Base-by-base conservation (phyloP, 2,113 vertebrate species). In the Tenebrosternarchus preto region DNA sequence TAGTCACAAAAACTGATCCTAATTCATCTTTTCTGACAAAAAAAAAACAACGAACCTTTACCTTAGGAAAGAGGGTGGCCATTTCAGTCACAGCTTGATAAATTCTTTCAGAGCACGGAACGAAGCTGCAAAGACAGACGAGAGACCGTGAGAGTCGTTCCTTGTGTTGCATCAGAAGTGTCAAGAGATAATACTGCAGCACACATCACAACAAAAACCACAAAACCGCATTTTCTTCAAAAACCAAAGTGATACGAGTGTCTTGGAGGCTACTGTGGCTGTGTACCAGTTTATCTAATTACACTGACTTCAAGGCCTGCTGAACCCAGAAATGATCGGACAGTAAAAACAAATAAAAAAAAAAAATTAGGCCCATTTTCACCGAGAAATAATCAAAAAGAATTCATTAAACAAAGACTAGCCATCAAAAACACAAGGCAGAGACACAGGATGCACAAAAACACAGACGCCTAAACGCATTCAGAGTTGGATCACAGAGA, bases 51-150 rank as follows among this genome's bases (percentile, higher is more conserved):
- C 19, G 6, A 7, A 56, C 2, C 19, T 60, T 83, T 92, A 99
- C 98, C 94, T 98, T 99, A 36, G 98, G 96, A 88, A 99, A 99
- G 76, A 99, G 88, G 22, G 95, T 93, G 55, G 98, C 98, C 98
- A 99, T 99, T 90, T 99, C 98, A 0, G 92, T 96, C 81, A 99
- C 98, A 82, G 98, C 98, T 85, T 94, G 73, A 9, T 96, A 96
- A 91, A 99, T 99, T 90, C 96, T 98, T 91, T 98, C 97, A 5
- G 98, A 98, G 89, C 98, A 99, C 0, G 95, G 97, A 81, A 95
- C 92, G 74, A 99, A 99, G 89, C 98, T 99, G 94, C 6, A 1
- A 60, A 66, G 19, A 19, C 3, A 73, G 11, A 25, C 0, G 25
- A 50, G 50, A 66, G 29, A 33, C 3, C 9, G 15, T 6, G 6